Evolutionary conservation across 92 coral and sea anemone genomes (phyloP).

Genomic region (Porites lobata): DNA sequence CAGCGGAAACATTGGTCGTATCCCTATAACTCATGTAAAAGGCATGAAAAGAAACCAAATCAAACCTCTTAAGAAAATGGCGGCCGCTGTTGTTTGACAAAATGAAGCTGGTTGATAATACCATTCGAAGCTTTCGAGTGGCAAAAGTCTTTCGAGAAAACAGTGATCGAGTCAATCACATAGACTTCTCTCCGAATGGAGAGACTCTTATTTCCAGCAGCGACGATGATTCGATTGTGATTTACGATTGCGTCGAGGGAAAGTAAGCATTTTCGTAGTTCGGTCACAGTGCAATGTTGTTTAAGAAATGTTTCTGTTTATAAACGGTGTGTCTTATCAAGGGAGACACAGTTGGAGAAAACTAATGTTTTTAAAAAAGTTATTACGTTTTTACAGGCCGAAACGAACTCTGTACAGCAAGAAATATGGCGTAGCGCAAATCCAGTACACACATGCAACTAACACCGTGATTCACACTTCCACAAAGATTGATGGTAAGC

Average conservation of each 20-base stretch:
- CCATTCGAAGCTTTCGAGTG: conserved; percentile 91
- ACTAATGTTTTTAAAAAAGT: too few species aligned
- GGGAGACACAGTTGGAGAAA: not conserved
- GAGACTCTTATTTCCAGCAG: conserved; percentile 95
- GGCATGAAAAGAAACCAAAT: not conserved
- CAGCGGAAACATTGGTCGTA: not conserved
- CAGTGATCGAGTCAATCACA: conserved; percentile 94
- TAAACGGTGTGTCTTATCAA: not conserved
- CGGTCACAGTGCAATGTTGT: too few species aligned
- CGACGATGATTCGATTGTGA: conserved; percentile 98
- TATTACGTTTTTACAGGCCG: conserved; percentile 70
- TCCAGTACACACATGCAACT: conserved; percentile 98
- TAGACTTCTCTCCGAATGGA: conserved; percentile 93
- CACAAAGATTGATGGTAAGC: conserved; percentile 98
- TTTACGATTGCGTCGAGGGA: conserved; percentile 95
- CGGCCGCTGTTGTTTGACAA: conserved; percentile 28
- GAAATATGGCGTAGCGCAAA: conserved; percentile 98
- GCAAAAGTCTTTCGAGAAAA: conserved; percentile 98
- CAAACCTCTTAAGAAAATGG: conserved; percentile 52
- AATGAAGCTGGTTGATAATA: conserved; percentile 91
- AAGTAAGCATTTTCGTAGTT: conserved; percentile 77
- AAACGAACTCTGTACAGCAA: conserved; percentile 96
- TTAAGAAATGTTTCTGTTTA: not conserved
- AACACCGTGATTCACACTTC: conserved; percentile 99
- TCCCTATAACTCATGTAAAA: not conserved